These are phyloP conservation scores for Scartelaos histophorus DNA, from an alignment of 2,113 vertebrate species.

Conservation along the genomic window DNA sequence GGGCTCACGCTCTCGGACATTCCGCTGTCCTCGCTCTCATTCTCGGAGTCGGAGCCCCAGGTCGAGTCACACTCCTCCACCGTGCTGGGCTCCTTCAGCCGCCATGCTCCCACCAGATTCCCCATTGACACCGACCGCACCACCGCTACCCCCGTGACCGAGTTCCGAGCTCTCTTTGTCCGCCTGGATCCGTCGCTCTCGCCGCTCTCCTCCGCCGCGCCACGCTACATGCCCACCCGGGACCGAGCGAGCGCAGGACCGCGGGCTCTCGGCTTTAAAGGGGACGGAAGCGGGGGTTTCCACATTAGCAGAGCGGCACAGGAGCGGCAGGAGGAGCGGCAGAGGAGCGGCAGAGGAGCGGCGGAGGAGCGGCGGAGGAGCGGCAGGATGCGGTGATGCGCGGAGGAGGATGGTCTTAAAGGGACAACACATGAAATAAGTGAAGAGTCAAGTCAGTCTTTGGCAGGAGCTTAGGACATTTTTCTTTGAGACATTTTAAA, in stretches of 20 bases:
- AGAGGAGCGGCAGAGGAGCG: not conserved
- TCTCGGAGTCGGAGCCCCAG: slow-evolving; percentile 78
- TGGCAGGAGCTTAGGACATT: too few species aligned
- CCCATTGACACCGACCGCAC: slow-evolving; percentile 62
- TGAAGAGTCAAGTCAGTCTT: not conserved
- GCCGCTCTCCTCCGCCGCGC: not conserved
- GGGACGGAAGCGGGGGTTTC: not conserved
- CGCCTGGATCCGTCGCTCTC: not conserved
- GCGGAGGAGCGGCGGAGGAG: not conserved
- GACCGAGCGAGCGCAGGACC: not conserved
- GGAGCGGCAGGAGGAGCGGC: not conserved
- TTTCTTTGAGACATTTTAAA: too few species aligned
- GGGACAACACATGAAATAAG: not conserved
- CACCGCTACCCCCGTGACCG: not conserved
- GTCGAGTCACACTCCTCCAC: slow-evolving; percentile 85
- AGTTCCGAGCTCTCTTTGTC: not conserved
- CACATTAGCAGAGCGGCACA: not conserved
- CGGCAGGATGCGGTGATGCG: not conserved
- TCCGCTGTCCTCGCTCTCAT: slow-evolving; percentile 74
- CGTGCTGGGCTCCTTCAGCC: slow-evolving; percentile 80
- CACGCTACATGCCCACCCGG: not conserved
- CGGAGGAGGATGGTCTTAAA: not conserved
- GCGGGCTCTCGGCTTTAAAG: not conserved
- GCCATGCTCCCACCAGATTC: slow-evolving; percentile 78
- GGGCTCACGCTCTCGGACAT: slow-evolving; percentile 59